phyloP scores from a whole-genome alignment of 2,888 invertebrate genomes.

The Drosophila borealis region DNA sequence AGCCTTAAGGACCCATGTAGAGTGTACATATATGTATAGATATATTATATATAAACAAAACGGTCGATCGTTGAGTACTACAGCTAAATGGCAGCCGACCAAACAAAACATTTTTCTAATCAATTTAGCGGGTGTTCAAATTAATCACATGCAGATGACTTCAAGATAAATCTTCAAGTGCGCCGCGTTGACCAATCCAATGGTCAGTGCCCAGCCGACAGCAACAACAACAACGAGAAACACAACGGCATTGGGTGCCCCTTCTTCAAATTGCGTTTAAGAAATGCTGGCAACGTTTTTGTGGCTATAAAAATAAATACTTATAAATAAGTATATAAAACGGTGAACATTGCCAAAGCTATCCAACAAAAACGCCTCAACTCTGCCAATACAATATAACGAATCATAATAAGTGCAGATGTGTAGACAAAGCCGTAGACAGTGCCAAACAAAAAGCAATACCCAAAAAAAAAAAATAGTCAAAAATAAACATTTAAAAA shows the following conservation, averaged over 20 bases:
- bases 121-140: slow-evolving; percentile 64
- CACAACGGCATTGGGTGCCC: slow-evolving; percentile 54
- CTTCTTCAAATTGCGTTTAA: slow-evolving; percentile 68
- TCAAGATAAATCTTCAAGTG: slow-evolving; percentile 54
- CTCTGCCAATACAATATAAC: slow-evolving; percentile 12
- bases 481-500: slow-evolving; percentile 9
- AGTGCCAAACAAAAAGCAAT: slow-evolving; percentile 51
- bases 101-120: slow-evolving; percentile 67
- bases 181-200: slow-evolving; percentile 45
- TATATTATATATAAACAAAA: slow-evolving; percentile 35
- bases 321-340: slow-evolving; percentile 62
- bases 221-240: slow-evolving; percentile 9
- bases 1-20: slow-evolving; percentile 1
- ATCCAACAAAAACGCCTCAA: background rate
- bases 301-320: slow-evolving; percentile 61
- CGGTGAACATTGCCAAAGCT: slow-evolving; percentile 51
- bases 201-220: slow-evolving; percentile 36
- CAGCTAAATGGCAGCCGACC: slow-evolving; percentile 49
- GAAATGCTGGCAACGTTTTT: slow-evolving; percentile 64
- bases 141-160: slow-evolving; percentile 72
- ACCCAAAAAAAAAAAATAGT: slow-evolving; percentile 20
- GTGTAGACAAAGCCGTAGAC: slow-evolving; percentile 52
- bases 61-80: slow-evolving; percentile 16
- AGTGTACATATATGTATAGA: background rate
- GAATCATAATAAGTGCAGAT: slow-evolving; percentile 63